Base-by-base conservation (phyloP, 2,797 vertebrate species). In the Telmatherina bonti region DNA sequence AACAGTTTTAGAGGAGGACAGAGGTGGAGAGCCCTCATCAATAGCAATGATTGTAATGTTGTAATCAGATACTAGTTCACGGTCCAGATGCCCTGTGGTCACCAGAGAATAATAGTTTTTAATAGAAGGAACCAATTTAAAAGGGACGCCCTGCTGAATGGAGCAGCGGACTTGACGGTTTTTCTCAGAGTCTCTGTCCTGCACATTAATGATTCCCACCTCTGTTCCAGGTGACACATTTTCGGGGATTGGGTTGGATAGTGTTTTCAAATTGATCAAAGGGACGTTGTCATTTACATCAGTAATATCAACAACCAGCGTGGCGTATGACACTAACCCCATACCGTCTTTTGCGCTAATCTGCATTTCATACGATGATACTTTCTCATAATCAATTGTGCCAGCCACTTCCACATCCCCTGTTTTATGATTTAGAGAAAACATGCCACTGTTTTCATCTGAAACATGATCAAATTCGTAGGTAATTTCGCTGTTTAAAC, bases 71-170 rank as follows among this genome's bases (percentile, higher is more conserved):
- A 79, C 56, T 36, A 57, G 26, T 61, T 90, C 89, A 64, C 89
- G 59, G 36, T 85, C 92, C 38, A 91, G 64, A 0, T 62, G 15
- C 30, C 38, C 70, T 0, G 81, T 87, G 36, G 83, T 92, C 36
- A 92, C 78, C 27, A 93, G 45, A 12, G 91, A 93, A 79, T 93
- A 94, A 7, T 90, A 92, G 68, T 86, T 92, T 83, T 85, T 92
- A 41, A 93, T 91, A 0, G 91, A 33, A 26, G 7, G 0, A 18
- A 6, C 43, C 10, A 12, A 55, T 2, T 9, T 79, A 52, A 74
- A 79, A 12, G 76, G 66, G 16, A 62, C 52, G 54, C 0, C 84
- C 74, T 62, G 65, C 3, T 92, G 90, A 62, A 95, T 85, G 26
- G 83, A 4, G 2, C 4, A 35, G 22, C n/a, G 18, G 15, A 0